Conservation (phyloP, 2,113 vertebrate genomes). For the Sula dactylatra region DNA sequence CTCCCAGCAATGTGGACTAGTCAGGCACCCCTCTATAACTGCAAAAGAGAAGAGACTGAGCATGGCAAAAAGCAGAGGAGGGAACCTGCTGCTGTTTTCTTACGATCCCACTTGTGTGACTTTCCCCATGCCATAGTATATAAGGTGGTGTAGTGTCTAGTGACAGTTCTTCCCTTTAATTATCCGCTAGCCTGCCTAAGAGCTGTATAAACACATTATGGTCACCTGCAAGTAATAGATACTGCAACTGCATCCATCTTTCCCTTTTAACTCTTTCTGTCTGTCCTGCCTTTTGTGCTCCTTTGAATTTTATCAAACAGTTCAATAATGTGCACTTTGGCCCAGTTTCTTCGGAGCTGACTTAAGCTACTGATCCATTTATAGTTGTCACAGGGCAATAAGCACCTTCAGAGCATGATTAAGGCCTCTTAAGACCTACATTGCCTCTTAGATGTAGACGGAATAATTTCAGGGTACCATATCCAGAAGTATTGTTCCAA, state of each 20-base stretch:
- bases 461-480: not conserved
- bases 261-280: slow-evolving; percentile 34
- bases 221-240: slow-evolving; percentile 40
- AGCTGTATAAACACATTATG: slow-evolving; percentile 49
- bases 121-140: not conserved
- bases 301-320: not conserved
- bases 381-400: not conserved
- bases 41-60: not conserved
- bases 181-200: not conserved
- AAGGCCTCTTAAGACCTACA: not conserved
- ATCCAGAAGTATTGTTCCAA: not conserved
- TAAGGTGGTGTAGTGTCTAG: not conserved
- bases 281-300: not conserved
- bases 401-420: not conserved
- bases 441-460: not conserved
- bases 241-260: slow-evolving; percentile 33
- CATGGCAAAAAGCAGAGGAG: not conserved
- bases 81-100: not conserved
- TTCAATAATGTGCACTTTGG: not conserved
- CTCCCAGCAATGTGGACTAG: not conserved
- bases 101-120: not conserved
- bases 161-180: slow-evolving; percentile 29
- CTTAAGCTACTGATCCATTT: not conserved
- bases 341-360: not conserved
- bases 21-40: not conserved